Evolutionary conservation across 2,888 invertebrate species (phyloP).

Genomic region (Polyommatus iphigenia): DNA sequence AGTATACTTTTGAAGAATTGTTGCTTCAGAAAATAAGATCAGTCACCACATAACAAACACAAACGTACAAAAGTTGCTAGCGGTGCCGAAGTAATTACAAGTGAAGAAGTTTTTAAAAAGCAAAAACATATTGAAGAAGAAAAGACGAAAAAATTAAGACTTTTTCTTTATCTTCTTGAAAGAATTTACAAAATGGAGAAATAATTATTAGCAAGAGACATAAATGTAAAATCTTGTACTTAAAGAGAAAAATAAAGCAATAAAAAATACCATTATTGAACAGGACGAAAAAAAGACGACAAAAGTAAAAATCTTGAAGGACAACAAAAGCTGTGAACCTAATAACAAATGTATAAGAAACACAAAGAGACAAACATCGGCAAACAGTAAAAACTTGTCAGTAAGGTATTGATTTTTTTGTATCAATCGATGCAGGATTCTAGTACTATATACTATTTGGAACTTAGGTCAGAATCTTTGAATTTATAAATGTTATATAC

Average conservation of each 20-base stretch:
- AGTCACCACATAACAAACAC: background rate
- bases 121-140: background rate
- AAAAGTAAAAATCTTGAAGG: conserved; percentile 1
- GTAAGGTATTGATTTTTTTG: no score
- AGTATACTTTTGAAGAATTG: background rate
- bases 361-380: background rate
- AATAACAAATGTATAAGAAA: background rate
- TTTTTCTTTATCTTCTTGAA: background rate
- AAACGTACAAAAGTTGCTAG: background rate
- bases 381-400: background rate
- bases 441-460: no score
- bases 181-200: background rate
- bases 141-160: background rate
- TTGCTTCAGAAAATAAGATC: conserved; percentile 5
- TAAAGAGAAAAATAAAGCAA: background rate
- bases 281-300: background rate
- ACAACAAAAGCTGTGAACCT: background rate
- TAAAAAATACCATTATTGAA: background rate
- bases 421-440: no score
- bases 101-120: background rate
- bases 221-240: background rate
- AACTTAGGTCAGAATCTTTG: no score
- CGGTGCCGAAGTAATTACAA: conserved; percentile 6
- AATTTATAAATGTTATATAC: background rate
- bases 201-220: background rate